Base-by-base conservation (phyloP, 2,113 vertebrate genomes). In the Casuarius casuarius region DNA sequence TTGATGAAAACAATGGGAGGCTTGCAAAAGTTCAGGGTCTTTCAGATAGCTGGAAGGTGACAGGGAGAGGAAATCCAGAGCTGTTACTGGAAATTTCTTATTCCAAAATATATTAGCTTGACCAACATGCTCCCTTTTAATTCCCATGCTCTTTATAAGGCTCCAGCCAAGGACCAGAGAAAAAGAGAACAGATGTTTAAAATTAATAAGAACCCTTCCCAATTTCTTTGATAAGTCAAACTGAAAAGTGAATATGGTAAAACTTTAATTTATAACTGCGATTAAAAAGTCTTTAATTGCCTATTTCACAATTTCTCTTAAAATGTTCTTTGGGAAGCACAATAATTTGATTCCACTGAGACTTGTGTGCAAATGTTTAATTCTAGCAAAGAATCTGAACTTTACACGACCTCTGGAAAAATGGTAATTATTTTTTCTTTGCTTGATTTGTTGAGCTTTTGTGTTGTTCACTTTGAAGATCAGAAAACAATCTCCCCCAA, bases 271-370 rank as follows among this genome's bases (percentile, higher is more conserved):
- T 95, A 91, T 70, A 79, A 59, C 31, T 83, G 31, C 35, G 84
- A 94, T 94, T 92, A 76, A 87, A 96, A 82, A 73, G 67, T 21
- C 66, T 85, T 92, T 94, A 94, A 91, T 85, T 85, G 81, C 49
- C 63, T 92, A 9, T 92, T 95, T 94, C 90, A 96, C 54, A 73
- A 88, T 86, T 94, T 94, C 85, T 89, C 94, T 92, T 89, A 68
- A 83, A 83, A 79, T 22, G 59, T 54, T 89, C 33, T 58, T 89
- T 77, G 84, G 77, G 84, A 92, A 94, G 58, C 38, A 90, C 56
- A 91, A 73, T 46, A 63, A 87, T 79, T 75, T 79, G 58, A 96
- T 91, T 92, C 92, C 77, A 44, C 74, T 29, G 89, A 76, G 74
- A 92, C 26, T 71, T 61, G n/a, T 87, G 81, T 82, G 81, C 89